phyloP scores from a whole-genome alignment of 2,888 invertebrate genomes.

The Dicycla oo region DNA sequence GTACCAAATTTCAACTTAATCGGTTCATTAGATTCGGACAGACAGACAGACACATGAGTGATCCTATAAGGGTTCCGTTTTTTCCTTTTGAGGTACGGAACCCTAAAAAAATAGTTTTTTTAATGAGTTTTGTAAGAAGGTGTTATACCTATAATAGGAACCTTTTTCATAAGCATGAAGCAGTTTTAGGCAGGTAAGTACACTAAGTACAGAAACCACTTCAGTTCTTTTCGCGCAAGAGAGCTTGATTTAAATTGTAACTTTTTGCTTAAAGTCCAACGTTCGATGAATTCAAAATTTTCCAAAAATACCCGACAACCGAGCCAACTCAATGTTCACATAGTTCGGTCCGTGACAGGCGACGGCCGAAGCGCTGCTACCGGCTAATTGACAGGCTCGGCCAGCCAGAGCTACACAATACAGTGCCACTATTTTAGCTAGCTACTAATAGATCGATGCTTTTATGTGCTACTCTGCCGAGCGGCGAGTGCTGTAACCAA shows the following conservation, averaged over 20 bases:
- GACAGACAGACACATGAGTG: too few relatives aligned
- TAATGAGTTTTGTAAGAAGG: slow-evolving; percentile 5
- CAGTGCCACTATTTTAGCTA: slow-evolving; percentile 62
- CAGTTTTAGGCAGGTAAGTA: background rate
- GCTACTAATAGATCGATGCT: slow-evolving; percentile 65
- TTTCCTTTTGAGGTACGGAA: too few relatives aligned
- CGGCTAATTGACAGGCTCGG: slow-evolving; percentile 75
- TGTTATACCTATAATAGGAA: background rate
- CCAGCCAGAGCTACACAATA: slow-evolving; percentile 61
- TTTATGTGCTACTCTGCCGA: slow-evolving; percentile 49
- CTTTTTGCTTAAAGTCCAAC: slow-evolving; percentile 1
- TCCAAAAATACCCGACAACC: slow-evolving; percentile 56
- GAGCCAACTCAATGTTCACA: slow-evolving; percentile 58
- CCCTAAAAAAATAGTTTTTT: too few relatives aligned
- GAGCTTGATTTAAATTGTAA: background rate
- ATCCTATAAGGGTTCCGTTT: too few relatives aligned
- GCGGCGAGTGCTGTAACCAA: slow-evolving; percentile 24
- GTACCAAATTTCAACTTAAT: too few relatives aligned
- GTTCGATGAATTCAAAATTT: slow-evolving; percentile 31
- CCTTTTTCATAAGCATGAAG: background rate
- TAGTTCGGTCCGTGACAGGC: slow-evolving; percentile 58
- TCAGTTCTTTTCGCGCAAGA: background rate
- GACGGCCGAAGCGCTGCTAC: slow-evolving; percentile 60
- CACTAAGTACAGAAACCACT: background rate
- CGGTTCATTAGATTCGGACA: too few relatives aligned